Evolutionary conservation across 2,888 invertebrate genomes (phyloP), one percentile per base, ranked within the genome.

Genomic region (Hermodice carunculata): DNA sequence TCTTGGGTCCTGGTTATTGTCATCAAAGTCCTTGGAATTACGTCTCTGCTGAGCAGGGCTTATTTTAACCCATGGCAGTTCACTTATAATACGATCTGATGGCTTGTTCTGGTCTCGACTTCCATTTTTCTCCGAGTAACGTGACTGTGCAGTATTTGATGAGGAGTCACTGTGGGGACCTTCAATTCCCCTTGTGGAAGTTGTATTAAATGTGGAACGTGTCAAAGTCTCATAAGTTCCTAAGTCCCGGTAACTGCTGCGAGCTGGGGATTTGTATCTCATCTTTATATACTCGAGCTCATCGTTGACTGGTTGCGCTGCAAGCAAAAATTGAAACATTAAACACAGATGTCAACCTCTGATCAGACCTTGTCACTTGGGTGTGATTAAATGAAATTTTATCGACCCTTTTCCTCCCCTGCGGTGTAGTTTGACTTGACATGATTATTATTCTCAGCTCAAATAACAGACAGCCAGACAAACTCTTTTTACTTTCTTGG

Each of bases 231-330:
- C 60, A 32, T 60, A 60, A 17, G 60, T 60, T 32, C 52, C 52
- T 24, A 52, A 52, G 59, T 62, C 66, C 31, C 72, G 68, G 63
- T 69, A 74, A 54, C 73, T 73, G 59, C 61, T 69, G 22, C 73
- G 58, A 8, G 74, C 69, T 4, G 71, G 70, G 11, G 73, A 71
- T n/a, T 69, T 70, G 71, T 78, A 79, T 44, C 83, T 76, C 80
- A 84, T 84, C 73, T 84, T 83, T 26, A 84, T 81, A 78, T 83
- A 84, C 69, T 84, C 84, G 32, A 84, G 70, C 64, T 83, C 83
- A 74, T 84, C 83, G 73, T 82, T 83, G 32, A 82, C 83, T 49
- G 80, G 79, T 64, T 79, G 77, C 56, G 83, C 84, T 83, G 80
- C 24, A 76, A 76, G 34, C 5, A n/a, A n/a, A n/a, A n/a, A n/a